Conservation (phyloP, 2,797 vertebrate genomes). For the Buphagus erythrorhynchus region DNA sequence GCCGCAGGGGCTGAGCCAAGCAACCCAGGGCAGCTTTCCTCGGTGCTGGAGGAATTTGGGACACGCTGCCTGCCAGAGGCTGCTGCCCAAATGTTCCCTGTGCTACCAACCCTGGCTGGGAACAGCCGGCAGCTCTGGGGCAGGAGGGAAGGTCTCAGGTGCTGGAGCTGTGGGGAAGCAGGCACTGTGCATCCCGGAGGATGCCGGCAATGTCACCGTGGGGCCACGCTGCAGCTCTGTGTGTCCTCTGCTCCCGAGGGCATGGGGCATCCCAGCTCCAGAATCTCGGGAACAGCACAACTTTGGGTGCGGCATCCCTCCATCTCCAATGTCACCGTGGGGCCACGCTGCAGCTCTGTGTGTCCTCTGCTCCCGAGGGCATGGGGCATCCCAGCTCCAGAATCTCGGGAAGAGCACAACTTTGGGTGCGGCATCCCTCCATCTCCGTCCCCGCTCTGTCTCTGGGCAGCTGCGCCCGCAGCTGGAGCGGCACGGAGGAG, state of each 20-base stretch:
- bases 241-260: neutral
- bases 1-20: rapidly evolving
- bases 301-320: rapidly evolving
- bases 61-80: rapidly evolving
- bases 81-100: neutral
- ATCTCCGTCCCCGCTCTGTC: rapidly evolving
- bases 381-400: neutral
- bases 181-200: rapidly evolving
- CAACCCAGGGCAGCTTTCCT: neutral
- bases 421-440: rapidly evolving
- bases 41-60: neutral
- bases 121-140: neutral
- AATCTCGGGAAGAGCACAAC: neutral
- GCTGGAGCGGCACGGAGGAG: neutral
- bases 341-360: rapidly evolving
- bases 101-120: neutral
- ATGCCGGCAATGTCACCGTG: rapidly evolving
- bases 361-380: neutral
- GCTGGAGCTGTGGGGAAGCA: neutral
- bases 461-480: neutral
- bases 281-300: neutral
- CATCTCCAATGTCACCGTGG: rapidly evolving
- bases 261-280: neutral
- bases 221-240: rapidly evolving
- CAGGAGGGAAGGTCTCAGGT: neutral